Conservation (phyloP, 2,113 vertebrate genomes). For the Oncorhynchus tshawytscha region DNA sequence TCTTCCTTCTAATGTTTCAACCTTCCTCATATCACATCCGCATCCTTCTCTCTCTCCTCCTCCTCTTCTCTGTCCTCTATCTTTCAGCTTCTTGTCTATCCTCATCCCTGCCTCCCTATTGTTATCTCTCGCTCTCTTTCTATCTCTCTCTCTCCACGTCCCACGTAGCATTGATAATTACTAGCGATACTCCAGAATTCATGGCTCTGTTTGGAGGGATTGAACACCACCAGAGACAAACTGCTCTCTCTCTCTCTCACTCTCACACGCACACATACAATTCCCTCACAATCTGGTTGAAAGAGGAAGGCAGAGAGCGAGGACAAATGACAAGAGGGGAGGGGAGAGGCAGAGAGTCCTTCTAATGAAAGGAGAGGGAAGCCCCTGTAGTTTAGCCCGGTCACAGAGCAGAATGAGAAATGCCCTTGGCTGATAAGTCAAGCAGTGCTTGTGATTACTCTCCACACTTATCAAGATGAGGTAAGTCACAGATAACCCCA, state of each 20-base stretch:
- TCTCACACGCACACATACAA: conserved; percentile 1
- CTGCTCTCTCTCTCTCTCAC: conserved; percentile 7
- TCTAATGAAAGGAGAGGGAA: conserved; percentile 60
- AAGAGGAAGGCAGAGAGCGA: conserved; percentile 4
- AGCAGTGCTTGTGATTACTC: conserved; percentile 70
- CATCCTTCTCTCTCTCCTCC: conserved; percentile 6
- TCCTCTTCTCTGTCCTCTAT: conserved; percentile 2
- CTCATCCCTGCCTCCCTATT: not conserved
- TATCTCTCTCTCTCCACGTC: conserved; percentile 22
- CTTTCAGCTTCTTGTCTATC: conserved; percentile 21
- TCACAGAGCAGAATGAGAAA: conserved; percentile 53
- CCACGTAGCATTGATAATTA: conserved; percentile 65
- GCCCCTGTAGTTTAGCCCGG: conserved; percentile 56
- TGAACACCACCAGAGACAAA: conserved; percentile 44
- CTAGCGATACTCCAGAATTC: conserved; percentile 57
- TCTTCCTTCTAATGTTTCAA: not conserved
- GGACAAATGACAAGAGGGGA: conserved; percentile 7
- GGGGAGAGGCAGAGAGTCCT: conserved; percentile 55
- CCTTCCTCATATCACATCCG: conserved; percentile 14
- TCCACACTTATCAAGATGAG: conserved; percentile 60
- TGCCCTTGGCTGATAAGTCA: conserved; percentile 71
- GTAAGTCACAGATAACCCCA: conserved; percentile 1
- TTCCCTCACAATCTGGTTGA: not conserved
- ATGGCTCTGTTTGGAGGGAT: conserved; percentile 66
- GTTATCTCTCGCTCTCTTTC: conserved; percentile 13